Conservation (phyloP, 2,113 vertebrate genomes). For the Pristiophorus japonicus region DNA sequence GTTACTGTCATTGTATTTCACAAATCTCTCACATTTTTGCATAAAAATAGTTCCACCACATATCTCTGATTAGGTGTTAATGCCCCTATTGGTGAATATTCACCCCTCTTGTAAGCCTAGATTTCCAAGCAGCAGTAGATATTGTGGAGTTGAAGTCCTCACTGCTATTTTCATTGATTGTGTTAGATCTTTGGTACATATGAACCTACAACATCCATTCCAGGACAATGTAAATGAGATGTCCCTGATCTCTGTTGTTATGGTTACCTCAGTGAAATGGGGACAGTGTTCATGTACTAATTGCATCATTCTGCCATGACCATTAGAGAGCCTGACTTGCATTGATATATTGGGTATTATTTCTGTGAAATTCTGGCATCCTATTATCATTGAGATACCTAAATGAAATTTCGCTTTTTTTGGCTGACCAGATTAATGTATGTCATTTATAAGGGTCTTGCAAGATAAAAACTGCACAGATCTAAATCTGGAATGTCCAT, state of each 20-base stretch:
- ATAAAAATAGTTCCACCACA: neutral
- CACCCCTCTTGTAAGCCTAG: neutral
- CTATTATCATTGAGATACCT: neutral
- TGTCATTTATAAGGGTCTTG: neutral
- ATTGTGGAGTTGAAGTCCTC: neutral
- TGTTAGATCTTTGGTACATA: too few species aligned
- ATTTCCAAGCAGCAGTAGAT: neutral
- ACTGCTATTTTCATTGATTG: neutral
- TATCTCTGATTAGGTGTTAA: neutral
- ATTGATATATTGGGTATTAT: neutral
- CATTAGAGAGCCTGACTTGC: neutral
- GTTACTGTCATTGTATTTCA: neutral
- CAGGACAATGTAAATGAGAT: neutral
- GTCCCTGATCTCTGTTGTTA: neutral
- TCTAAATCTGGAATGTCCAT: neutral
- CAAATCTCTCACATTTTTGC: neutral
- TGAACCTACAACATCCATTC: neutral
- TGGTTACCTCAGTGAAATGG: neutral
- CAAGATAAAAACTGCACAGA: neutral
- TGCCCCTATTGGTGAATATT: neutral
- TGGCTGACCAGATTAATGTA: neutral
- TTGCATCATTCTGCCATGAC: neutral
- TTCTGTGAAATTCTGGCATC: neutral
- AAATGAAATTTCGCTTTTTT: neutral
- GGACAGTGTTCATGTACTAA: neutral